Conservation (phyloP, 2,797 vertebrate species). For the Peromyscus attwateri region DNA sequence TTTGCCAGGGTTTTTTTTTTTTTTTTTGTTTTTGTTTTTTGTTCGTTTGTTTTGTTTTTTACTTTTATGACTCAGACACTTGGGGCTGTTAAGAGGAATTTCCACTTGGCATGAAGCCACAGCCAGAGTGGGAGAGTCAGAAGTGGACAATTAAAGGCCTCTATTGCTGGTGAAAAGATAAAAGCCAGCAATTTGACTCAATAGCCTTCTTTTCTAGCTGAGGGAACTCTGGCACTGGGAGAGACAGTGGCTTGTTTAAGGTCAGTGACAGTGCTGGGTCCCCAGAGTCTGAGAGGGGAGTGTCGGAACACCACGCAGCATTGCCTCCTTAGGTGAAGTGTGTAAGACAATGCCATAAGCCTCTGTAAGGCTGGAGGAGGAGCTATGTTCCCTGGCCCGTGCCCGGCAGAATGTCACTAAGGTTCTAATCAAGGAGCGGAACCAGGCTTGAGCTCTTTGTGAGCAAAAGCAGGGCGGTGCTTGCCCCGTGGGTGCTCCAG, state of each 20-base stretch:
- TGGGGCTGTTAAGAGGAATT: background rate
- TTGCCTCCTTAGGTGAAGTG: background rate
- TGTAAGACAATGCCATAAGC: background rate
- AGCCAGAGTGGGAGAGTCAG: background rate
- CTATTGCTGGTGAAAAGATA: background rate
- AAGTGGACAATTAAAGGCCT: background rate
- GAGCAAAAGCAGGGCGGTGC: background rate
- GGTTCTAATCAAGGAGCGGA: conserved; percentile 21
- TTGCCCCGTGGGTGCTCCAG: conserved; percentile 22
- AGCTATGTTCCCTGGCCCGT: background rate
- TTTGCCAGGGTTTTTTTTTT: background rate
- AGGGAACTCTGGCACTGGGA: background rate
- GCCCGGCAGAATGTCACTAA: background rate
- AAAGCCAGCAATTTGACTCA: background rate
- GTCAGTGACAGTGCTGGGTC: background rate
- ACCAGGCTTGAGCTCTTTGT: background rate
- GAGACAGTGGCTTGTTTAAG: background rate
- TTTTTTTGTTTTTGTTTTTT: background rate
- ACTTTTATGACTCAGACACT: conserved; percentile 43
- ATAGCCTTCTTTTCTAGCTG: background rate
- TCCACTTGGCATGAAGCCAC: background rate
- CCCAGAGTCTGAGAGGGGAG: background rate
- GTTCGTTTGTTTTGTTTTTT: background rate
- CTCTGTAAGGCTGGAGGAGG: background rate
- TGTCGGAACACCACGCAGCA: background rate